Base-by-base conservation (phyloP, 2,888 invertebrate species). In the Orthosia cruda region DNA sequence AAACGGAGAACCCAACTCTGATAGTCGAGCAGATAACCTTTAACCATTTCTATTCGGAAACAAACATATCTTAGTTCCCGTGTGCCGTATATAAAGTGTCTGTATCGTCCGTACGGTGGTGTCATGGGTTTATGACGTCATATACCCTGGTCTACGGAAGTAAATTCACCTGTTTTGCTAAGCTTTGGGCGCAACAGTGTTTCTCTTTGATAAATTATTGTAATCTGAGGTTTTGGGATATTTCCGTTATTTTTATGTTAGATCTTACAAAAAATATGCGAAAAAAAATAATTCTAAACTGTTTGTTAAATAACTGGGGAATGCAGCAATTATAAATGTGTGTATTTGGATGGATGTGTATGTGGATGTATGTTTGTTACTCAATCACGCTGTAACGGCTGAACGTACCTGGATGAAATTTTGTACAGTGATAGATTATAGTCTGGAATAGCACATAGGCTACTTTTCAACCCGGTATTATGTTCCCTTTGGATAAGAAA, bases 121-220 rank as follows among this genome's bases (percentile, higher is more conserved):
- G 78, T 81, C 84, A 84, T 81, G 68, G 73, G 77, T 91, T 91
- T 89, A 91, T 86, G 90, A 85, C 75, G 80, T 68, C 85, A 80
- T 90, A 89, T 90, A 90, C 78, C 76, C 63, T 79, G 78, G 82
- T 82, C 49, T 54, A 78, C 77, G 74, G 84, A 82, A 83, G 84
- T 83, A 57, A 83, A 67, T 72, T 85, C 77, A 87, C 87, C 86
- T 86, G 85, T 88, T 85, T 80, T 72, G 63, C 57, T 77, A 68
- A 77, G 69, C 76, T 74, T 74, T 57, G 23, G 61, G 57, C 52
- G 62, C 50, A 49, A 20, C n/a, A n/a, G n/a, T n/a, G n/a, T n/a
- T n/a, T n/a, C n/a, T n/a, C n/a, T n/a, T n/a, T 32, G 54, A 70
- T 58, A 72, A 57, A 66, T 55, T 54, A 79, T 79, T 49, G 16